Evolutionary conservation across 2,797 vertebrate species (phyloP).

Genomic region (Aratinga solstitialis): DNA sequence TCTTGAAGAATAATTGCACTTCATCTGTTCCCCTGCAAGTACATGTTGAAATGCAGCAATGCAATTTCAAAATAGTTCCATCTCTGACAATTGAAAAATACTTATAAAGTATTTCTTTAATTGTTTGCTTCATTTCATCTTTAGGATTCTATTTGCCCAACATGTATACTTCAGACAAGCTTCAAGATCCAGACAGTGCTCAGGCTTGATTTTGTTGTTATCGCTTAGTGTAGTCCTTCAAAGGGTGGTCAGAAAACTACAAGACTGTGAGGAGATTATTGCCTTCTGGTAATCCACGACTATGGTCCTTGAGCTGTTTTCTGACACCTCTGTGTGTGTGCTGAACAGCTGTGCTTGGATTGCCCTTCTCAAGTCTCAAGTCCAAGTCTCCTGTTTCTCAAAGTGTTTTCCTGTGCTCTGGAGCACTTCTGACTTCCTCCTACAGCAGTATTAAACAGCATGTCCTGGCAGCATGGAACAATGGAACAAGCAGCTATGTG

Average conservation of each 20-base stretch:
- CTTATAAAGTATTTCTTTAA: neutral
- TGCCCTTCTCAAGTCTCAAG: neutral
- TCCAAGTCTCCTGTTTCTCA: neutral
- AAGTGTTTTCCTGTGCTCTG: neutral
- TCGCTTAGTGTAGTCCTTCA: neutral
- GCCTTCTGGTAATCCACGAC: neutral
- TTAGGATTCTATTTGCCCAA: neutral
- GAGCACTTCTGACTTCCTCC: neutral
- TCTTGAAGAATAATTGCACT: neutral
- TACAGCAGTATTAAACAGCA: neutral
- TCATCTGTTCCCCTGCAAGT: neutral
- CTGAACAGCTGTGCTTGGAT: neutral
- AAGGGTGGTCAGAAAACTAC: neutral
- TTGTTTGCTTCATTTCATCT: neutral
- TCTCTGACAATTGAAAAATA: neutral
- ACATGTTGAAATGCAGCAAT: neutral
- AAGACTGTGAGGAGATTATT: neutral
- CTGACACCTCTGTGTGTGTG: fast-evolving
- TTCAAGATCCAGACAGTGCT: neutral
- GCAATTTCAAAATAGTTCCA: neutral
- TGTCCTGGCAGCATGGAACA: neutral
- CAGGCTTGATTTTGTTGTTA: neutral
- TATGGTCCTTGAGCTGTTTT: neutral
- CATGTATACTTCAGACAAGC: neutral
- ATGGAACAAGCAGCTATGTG: neutral